A percentile compares a stretch with the other conserved stretches of the same genome.
Conservation (phyloP, 2,113 vertebrate genomes). For the Furnarius figulus region DNA sequence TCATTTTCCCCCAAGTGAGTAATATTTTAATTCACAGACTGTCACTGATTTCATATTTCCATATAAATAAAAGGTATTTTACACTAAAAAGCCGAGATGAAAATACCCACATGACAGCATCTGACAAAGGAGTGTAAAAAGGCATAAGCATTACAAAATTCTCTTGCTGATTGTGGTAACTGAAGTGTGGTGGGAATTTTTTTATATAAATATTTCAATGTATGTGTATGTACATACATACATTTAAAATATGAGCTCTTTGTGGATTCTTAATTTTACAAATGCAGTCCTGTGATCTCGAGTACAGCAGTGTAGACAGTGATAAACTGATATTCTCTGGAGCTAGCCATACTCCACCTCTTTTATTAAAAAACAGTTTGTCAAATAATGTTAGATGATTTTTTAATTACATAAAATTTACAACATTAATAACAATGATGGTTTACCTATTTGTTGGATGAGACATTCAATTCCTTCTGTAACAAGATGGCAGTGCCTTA, state of each 20-base stretch:
- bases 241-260: not conserved
- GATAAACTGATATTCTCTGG: not conserved
- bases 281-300: not conserved
- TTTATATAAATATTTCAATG: not conserved
- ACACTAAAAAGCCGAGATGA: not conserved
- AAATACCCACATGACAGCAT: not conserved
- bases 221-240: not conserved
- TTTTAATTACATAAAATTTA: not conserved
- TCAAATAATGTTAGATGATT: not conserved
- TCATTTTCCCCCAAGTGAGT: not conserved
- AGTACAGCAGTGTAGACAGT: not conserved
- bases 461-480: not conserved
- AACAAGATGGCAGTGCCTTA: not conserved
- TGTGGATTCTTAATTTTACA: not conserved
- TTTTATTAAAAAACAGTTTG: not conserved
- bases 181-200: not conserved
- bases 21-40: constrained; percentile 5
- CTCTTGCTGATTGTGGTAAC: not conserved
- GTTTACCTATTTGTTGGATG: not conserved
- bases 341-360: not conserved
- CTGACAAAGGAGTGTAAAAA: not conserved
- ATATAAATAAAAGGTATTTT: not conserved
- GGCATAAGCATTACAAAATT: not conserved
- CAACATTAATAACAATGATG: not conserved
- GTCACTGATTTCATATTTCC: not conserved